phyloP scores from a whole-genome alignment of 1,140 invertebrate genomes.

The Subanguina moxae region DNA sequence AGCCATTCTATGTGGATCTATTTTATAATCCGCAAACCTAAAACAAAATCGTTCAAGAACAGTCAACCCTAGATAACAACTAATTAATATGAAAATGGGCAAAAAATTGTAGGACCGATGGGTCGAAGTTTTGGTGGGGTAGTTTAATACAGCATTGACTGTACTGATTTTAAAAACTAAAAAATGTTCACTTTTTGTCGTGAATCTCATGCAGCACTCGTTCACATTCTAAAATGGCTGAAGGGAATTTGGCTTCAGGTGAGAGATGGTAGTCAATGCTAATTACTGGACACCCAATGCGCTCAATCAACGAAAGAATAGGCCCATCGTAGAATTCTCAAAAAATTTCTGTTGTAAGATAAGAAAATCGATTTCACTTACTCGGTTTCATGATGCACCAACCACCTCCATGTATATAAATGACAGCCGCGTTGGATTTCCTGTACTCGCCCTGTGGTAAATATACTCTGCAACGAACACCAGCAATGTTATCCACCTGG shows the following conservation, averaged over 20 bases:
- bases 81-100: not conserved
- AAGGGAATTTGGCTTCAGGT: constrained; percentile 51
- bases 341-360: not conserved
- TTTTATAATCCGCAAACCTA: constrained; percentile 20
- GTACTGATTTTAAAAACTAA: not conserved
- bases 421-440: constrained; percentile 36
- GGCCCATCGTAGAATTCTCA: constrained; percentile 43
- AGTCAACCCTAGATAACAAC: not conserved
- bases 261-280: constrained; percentile 56
- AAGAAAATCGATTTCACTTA: constrained; percentile 20
- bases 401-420: constrained; percentile 58
- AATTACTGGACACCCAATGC: constrained; percentile 43
- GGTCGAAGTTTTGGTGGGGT: too few relatives aligned
- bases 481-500: constrained; percentile 34
- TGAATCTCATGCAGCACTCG: constrained; percentile 44
- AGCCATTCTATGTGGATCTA: constrained; percentile 40
- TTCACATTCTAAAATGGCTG: constrained; percentile 52
- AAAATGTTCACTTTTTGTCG: constrained; percentile 36
- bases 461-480: constrained; percentile 54
- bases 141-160: too few relatives aligned
- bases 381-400: constrained; percentile 49
- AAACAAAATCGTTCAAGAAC: not conserved
- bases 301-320: constrained; percentile 32
- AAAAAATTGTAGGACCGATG: too few relatives aligned
- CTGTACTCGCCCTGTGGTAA: constrained; percentile 29